Base-by-base conservation (phyloP, 2,797 vertebrate species). In the Rhodeus uyekii region DNA sequence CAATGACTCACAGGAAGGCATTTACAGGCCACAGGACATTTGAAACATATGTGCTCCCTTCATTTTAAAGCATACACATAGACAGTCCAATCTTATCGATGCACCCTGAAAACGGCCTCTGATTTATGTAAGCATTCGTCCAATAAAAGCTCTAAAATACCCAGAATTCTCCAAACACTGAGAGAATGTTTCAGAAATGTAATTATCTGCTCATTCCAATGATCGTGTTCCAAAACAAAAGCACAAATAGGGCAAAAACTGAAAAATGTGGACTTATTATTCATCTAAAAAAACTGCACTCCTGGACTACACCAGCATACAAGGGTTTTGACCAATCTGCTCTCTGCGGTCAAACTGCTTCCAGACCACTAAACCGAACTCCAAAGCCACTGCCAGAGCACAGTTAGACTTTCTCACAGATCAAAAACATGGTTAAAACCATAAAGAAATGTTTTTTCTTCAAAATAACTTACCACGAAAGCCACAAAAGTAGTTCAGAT, bases 11-110 rank as follows among this genome's bases (percentile, higher is more conserved):
- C 81, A 81, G 87, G 76, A 87, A 91, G 87, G 91, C 90, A 93
- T 94, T 93, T 92, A 92, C 92, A 89, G 89, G 91, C 90, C 89
- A 87, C 84, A 84, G 89, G 90, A 92, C 90, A 84, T 91, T 91
- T 90, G 78, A 92, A 92, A 93, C 90, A 92, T 77, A 84, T 92
- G 90, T 91, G 87, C 79, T 87, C 78, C 73, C 80, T 90, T 90
- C 34, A 87, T 44, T 73, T 42, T 81, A 61, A 71, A 68, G 69
- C 29, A 48, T 46, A 44, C 46, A 68, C 36, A 61, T 8, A 18
- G 18, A 48, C 32, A 2, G 36, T 8, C 39, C 53, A 68, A 13
- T 71, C 68, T 38, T 60, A 60, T 18, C 50, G 4, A n/a, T 71
- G 22, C 38, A 64, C n/a, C 27, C 27, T 22, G 2, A 58, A 74